Evolutionary conservation across 2,113 vertebrate genomes (phyloP), one percentile per base, ranked within the genome.

Genomic region (Sigmodon hispidus): DNA sequence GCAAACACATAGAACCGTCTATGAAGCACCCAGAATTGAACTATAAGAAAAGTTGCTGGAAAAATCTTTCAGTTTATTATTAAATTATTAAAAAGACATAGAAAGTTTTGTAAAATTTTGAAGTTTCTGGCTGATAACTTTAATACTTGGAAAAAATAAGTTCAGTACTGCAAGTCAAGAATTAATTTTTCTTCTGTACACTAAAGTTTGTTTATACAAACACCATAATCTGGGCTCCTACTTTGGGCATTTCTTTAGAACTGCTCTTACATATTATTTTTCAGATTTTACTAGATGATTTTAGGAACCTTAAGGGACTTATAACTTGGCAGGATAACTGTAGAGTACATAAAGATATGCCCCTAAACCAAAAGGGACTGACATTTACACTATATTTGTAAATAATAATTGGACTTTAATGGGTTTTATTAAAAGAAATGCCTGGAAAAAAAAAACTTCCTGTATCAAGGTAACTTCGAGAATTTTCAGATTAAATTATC

Each of bases 381-480:
- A 90, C 57, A 89, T 79, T 80, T 79, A 48, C 79, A 73, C 69
- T 36, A 43, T 83, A 17, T 75, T 75, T 92, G 93, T 96, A 95
- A 93, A 94, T 81, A 96, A 96, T 79, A 96, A 93, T 73, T 86
- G 65, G 43, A 81, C n/a, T 93, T 88, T 94, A 92, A 79, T 93
- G 72, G 61, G 36, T 89, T 95, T 81, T 89, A 90, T 87, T 70
- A 93, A 65, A 89, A 93, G 89, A 92, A 90, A 69, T 85, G 45
- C 90, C 80, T 84, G 16, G 48, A 89, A 93, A 52, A 89, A 93
- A 73, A 89, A 79, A 75, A 57, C 50, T 76, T 43, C 45, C 90
- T 81, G 69, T 92, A 59, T 83, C 61, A 21, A 61, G 57, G 93
- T 90, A 93, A 67, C 75, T 67, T 91, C 87, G 65, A 95, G 76